phyloP scores from a whole-genome alignment of 2,888 invertebrate species.

The Caenorhabditis virilis region DNA sequence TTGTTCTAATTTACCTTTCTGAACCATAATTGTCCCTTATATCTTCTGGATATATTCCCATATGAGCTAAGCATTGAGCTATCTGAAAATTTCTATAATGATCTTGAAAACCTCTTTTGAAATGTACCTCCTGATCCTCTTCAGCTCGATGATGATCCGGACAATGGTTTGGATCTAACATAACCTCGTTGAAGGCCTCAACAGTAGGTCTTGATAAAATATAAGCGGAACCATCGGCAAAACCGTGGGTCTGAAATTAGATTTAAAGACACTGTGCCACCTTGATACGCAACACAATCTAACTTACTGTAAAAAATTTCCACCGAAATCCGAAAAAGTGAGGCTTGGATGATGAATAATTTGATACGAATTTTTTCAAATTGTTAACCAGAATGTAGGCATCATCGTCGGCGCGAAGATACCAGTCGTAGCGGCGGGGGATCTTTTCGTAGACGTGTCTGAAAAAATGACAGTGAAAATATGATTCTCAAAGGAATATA shows the following conservation, averaged over 20 bases:
- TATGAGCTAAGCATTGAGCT: slow-evolving; percentile 51
- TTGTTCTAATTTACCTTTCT: slow-evolving; percentile 34
- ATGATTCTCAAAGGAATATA: not conserved
- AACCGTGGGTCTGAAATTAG: slow-evolving; percentile 42
- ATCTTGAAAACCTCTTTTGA: too few species aligned
- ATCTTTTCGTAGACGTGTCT: slow-evolving; percentile 46
- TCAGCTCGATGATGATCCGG: slow-evolving; percentile 61
- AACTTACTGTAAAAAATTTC: slow-evolving; percentile 54
- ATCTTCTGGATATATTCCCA: slow-evolving; percentile 54
- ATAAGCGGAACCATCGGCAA: slow-evolving; percentile 57
- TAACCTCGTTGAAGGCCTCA: slow-evolving; percentile 45
- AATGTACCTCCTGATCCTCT: slow-evolving; percentile 60
- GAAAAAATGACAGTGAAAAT: not conserved
- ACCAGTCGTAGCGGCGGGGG: slow-evolving; percentile 55
- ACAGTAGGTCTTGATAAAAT: slow-evolving; percentile 43
- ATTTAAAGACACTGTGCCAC: not conserved
- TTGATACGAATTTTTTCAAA: slow-evolving; percentile 43
- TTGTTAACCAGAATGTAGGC: slow-evolving; percentile 59
- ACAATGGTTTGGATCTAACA: slow-evolving; percentile 50
- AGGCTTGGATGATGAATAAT: slow-evolving; percentile 39
- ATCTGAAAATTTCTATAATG: slow-evolving; percentile 41
- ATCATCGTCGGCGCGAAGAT: slow-evolving; percentile 61
- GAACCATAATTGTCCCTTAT: slow-evolving; percentile 51
- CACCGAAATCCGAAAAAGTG: slow-evolving; percentile 56
- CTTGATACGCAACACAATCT: not conserved